These are phyloP conservation scores for Leucophenga varia DNA, from an alignment of 1,140 invertebrate species.

Conservation along the genomic window DNA sequence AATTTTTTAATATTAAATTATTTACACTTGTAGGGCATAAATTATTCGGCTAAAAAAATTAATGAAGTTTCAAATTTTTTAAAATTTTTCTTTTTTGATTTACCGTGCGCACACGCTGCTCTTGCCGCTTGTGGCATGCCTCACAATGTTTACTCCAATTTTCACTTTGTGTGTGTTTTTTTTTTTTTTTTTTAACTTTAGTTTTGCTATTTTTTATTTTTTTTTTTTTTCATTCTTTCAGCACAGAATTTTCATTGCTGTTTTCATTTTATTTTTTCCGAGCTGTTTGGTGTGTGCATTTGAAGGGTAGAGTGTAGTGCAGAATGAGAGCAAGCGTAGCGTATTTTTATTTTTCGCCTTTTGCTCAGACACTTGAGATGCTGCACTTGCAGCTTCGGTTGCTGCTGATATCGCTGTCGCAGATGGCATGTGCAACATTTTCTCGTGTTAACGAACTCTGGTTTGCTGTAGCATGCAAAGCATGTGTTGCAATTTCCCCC, in stretches of 20 bases:
- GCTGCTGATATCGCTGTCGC: too few species aligned
- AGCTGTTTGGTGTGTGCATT: conserved; percentile 1
- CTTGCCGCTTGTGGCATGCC: background rate
- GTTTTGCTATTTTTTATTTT: conserved; percentile 11
- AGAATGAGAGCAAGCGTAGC: too few species aligned
- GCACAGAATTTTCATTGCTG: conserved; percentile 15
- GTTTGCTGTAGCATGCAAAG: conserved; percentile 6
- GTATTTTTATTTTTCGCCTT: too few species aligned
- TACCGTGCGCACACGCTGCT: too few species aligned
- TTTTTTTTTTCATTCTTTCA: conserved; percentile 28
- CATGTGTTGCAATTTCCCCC: conserved; percentile 42
- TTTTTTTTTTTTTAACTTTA: conserved; percentile 12
- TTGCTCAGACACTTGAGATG: too few species aligned
- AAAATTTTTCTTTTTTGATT: conserved; percentile 9
- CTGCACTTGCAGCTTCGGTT: too few species aligned
- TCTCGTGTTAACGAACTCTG: conserved; percentile 51
- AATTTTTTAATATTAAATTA: too few species aligned
- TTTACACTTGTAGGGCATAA: too few species aligned
- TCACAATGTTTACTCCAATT: conserved; percentile 47
- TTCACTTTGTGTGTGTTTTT: conserved; percentile 26
- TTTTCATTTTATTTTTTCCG: too few species aligned
- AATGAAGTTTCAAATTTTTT: too few species aligned
- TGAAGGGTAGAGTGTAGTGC: too few species aligned
- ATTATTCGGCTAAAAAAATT: too few species aligned
- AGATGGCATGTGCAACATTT: conserved; percentile 23